These are phyloP conservation scores for Sinodicranocentrus sp. DNA, from an alignment of 2,888 invertebrate species.

Conservation along the genomic window DNA sequence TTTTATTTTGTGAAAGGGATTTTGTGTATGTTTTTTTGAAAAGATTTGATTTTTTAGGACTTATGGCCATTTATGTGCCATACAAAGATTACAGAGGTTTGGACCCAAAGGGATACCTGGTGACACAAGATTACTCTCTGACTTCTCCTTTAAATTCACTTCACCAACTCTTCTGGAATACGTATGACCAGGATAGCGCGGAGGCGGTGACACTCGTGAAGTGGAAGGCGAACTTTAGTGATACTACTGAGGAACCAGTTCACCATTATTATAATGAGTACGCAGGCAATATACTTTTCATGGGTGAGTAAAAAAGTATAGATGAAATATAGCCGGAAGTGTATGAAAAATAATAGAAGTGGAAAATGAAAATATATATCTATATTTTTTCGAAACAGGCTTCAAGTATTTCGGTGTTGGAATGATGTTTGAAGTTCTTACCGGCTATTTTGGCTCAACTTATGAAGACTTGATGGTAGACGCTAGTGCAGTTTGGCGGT, in stretches of 20 bases:
- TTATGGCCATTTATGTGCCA: conserved; percentile 42
- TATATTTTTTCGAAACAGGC: too few species aligned
- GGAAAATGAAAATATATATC: too few species aligned
- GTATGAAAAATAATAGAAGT: too few species aligned
- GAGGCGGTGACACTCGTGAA: not conserved
- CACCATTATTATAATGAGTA: conserved; percentile 7
- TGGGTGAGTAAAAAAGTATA: too few species aligned
- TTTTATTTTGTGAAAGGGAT: not conserved
- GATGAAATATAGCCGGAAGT: too few species aligned
- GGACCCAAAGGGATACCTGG: not conserved
- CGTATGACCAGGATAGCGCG: not conserved
- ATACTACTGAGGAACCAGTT: not conserved
- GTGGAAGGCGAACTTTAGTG: not conserved
- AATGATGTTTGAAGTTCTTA: conserved; percentile 39
- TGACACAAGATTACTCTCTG: conserved; percentile 18
- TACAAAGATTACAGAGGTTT: conserved; percentile 21
- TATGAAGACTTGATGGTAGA: too few species aligned
- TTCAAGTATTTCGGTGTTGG: conserved; percentile 22
- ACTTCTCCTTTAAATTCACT: not conserved
- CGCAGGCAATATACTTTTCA: not conserved
- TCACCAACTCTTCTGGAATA: not conserved
- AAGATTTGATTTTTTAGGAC: conserved; percentile 10
- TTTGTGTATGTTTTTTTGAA: not conserved
- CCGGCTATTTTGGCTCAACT: conserved; percentile 36
- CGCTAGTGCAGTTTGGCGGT: conserved; percentile 49